Percentiles rank a stretch among this genome's conserved stretches.
phyloP scores from a whole-genome alignment of 2,113 vertebrate genomes.

The Varanus komodoensis region DNA sequence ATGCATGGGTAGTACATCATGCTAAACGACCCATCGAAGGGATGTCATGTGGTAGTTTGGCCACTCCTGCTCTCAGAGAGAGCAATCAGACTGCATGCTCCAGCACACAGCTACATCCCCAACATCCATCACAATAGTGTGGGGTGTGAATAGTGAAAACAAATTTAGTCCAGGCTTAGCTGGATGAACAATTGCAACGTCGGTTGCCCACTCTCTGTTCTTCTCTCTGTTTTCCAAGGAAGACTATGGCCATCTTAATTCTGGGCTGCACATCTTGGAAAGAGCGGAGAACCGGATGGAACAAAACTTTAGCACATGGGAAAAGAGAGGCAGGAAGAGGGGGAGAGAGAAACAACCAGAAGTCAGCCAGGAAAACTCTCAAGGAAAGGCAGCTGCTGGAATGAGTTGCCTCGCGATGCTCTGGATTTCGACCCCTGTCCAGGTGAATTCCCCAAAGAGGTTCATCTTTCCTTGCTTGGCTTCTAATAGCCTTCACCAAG shows the following conservation, averaged over 20 bases:
- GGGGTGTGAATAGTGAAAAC: background rate
- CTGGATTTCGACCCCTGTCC: background rate
- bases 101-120: too few species aligned
- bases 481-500: conserved; percentile 11
- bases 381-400: background rate
- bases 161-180: background rate
- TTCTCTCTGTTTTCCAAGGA: too few species aligned
- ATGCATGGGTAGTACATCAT: too few species aligned
- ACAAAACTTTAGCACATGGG: background rate
- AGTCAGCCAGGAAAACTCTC: background rate
- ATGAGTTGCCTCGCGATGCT: background rate
- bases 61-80: too few species aligned
- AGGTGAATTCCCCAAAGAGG: conserved; percentile 13
- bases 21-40: too few species aligned
- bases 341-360: background rate
- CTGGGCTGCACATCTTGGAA: background rate
- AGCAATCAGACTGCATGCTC: too few species aligned
- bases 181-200: background rate
- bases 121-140: background rate
- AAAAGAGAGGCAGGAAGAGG: background rate
- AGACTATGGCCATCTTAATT: background rate
- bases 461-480: background rate
- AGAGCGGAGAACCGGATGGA: background rate
- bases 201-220: background rate
- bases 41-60: too few species aligned